Base-by-base conservation (phyloP, 2,888 invertebrate genomes). In the Sycophila texana region DNA sequence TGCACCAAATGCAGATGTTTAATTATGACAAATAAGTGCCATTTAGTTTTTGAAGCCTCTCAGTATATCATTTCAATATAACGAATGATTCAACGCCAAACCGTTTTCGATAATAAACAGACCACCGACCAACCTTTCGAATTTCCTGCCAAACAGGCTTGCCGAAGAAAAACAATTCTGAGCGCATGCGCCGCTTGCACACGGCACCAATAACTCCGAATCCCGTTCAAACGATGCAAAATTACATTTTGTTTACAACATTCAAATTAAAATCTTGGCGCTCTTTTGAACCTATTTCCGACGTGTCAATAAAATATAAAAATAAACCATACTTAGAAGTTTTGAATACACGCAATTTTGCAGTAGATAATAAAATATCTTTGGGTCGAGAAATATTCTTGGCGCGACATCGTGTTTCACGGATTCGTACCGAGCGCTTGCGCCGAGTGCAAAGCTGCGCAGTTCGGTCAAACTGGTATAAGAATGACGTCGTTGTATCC, bases 171-270 rank as follows among this genome's bases (percentile, higher is more conserved):
- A 72, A 77, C 22, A 49, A 51, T 16, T 65, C 14, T 18, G 1
- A 49, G 81, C 85, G 84, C 84, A 83, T 83, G 84, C 85, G 81
- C 57, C 14, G 26, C 67, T 82, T 83, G 83, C 84, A 80, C 84
- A 83, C 85, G 83, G 78, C 83, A 84, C 84, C 26, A 82, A 71
- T 47, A 18, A 2, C 39, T 47, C 10, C 53, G 2, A 39, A 65
- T 18, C 70, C 60, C 66, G 4, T 77, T 78, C 55, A 68, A 63
- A 74, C 75, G 83, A 79, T 80, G 81, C 66, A n/a, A 80, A 80
- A 65, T 70, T 13, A 30, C 58, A 71, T 60, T 26, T 65, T 58
- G 26, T 39, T 70, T 47, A 14, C n/a, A 20, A 55, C 13, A 26
- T 67, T 57, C 2, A 63, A 57, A 1, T 60, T 60, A 3, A 57